Base-by-base conservation (phyloP, 2,113 vertebrate species). In the Scalopus aquaticus region DNA sequence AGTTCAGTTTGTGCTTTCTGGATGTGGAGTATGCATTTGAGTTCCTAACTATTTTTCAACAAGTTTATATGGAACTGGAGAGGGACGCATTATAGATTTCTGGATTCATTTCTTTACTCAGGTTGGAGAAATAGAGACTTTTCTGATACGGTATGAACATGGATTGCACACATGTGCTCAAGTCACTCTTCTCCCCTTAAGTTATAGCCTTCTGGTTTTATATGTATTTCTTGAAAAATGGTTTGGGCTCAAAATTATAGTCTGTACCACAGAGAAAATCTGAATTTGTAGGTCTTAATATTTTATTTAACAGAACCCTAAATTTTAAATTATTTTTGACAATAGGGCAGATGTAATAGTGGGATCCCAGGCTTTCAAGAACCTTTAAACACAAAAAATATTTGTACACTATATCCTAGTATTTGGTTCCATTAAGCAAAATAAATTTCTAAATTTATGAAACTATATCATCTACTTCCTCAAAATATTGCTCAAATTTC, bases 381-480 rank as follows among this genome's bases (percentile, higher is more conserved):
- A 1, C 1, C 20, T 81, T 35, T 49, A 67, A 93, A 17, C 13
- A 35, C 6, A 72, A 51, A 51, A 74, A 51, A 2, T 4, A 60
- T 42, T 49, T 51, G 11, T 74, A 80, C 6, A 28, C 39, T 80
- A 58, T 12, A 67, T 49, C 15, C 5, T 54, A 58, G 11, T 44
- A 62, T 69, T 24, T 81, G 17, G 20, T 62, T 87, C 90, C 30
- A 76, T 77, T 16, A 81, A 76, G 17, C 3, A 88, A 72, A 17
- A 78, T 64, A 26, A 83, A 83, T 58, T 82, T 91, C 4, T n/a
- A 58, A 58, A 73, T 88, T 64, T 94, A 44, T 83, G 69, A 77
- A 82, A 56, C n/a, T 65, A 30, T 62, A 42, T 80, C 20, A 80
- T 60, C 9, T 80, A 20, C 17, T 67, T n/a, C 20, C 13, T 56